Percentiles rank a stretch among this genome's conserved stretches.
Conservation (phyloP, 2,888 invertebrate genomes). For the Trissoscelio sp. region DNA sequence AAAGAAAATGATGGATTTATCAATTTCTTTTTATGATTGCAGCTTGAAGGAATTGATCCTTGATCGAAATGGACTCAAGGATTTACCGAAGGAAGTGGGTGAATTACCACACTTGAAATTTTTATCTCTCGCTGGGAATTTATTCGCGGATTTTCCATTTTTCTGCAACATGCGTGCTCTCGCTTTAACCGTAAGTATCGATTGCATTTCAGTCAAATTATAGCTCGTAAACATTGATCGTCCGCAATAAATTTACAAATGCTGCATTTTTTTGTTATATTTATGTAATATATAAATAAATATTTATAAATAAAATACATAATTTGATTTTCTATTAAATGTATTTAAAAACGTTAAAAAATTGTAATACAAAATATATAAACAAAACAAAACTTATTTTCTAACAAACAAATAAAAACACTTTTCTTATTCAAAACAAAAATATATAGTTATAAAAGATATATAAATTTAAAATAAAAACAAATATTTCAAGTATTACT, state of each 20-base stretch:
- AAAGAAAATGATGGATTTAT: neutral
- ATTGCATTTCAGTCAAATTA: neutral
- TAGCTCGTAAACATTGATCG: neutral
- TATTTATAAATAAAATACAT: no score
- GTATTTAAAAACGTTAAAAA: no score
- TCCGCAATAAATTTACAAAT: neutral
- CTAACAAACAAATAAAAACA: no score
- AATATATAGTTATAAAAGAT: no score
- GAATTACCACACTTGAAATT: constrained; percentile 86
- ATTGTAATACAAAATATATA: no score
- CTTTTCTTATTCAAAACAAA: no score
- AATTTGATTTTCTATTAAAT: no score
- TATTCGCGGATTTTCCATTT: constrained; percentile 84
- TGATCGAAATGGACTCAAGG: constrained; percentile 89
- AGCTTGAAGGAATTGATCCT: constrained; percentile 89
- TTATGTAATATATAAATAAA: no score
- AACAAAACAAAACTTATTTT: no score
- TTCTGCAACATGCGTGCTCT: constrained; percentile 86
- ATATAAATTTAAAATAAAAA: no score
- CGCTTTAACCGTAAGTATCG: constrained; percentile 84
- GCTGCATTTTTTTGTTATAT: no score
- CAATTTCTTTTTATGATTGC: constrained; percentile 76
- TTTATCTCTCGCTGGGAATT: constrained; percentile 86
- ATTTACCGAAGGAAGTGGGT: constrained; percentile 86
- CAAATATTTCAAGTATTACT: no score